phyloP scores from a whole-genome alignment of 2,888 invertebrate genomes.

The Scaptomyza flava region DNA sequence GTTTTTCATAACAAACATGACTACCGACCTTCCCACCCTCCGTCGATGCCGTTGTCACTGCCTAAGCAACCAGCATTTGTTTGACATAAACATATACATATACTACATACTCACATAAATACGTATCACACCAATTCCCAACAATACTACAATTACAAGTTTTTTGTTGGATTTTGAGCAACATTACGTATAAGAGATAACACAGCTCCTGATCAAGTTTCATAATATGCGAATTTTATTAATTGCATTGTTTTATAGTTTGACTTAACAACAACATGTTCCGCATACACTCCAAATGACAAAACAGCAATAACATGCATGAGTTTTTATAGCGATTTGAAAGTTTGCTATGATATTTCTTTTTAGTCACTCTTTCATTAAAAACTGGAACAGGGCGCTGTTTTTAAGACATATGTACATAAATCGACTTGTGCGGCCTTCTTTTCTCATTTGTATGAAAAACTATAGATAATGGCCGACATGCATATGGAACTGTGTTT shows the following conservation, averaged over 20 bases:
- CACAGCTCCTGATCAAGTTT: conserved; percentile 4
- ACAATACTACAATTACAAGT: conserved; percentile 43
- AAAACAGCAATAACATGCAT: conserved; percentile 17
- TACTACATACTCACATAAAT: not conserved
- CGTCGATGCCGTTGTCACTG: not conserved
- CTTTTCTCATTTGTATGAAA: conserved; percentile 58
- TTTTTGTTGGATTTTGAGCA: conserved; percentile 17
- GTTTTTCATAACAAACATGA: conserved; percentile 64
- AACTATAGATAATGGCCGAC: conserved; percentile 39
- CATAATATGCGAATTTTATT: conserved; percentile 14
- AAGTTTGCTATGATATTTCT: conserved; percentile 35
- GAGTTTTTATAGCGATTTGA: conserved; percentile 30
- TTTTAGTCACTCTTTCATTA: conserved; percentile 20
- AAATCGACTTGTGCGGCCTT: conserved; percentile 43
- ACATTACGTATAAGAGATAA: conserved; percentile 46
- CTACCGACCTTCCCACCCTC: conserved; percentile 32
- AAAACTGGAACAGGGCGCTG: conserved; percentile 53
- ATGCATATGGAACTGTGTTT: conserved; percentile 35
- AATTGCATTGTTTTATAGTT: conserved; percentile 38
- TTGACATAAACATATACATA: conserved; percentile 37
- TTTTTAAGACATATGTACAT: conserved; percentile 35
- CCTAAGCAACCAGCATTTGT: conserved; percentile 18
- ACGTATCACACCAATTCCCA: conserved; percentile 36
- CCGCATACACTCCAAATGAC: conserved; percentile 56
- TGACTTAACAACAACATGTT: conserved; percentile 43